Evolutionary conservation across 2,113 vertebrate genomes (phyloP).

Genomic region (Myotis lucifugus): DNA sequence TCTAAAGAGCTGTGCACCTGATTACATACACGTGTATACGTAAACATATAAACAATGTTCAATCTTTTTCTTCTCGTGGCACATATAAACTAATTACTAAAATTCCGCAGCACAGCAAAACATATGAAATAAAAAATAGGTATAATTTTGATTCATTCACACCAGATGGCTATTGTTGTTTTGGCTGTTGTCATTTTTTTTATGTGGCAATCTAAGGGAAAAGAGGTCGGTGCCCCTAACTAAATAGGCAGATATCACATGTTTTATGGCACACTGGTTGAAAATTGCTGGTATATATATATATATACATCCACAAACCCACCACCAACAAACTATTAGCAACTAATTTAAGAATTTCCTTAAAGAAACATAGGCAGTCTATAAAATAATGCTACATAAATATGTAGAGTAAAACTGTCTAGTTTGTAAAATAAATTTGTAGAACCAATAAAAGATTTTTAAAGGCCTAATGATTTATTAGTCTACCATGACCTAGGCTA

Average conservation of each 20-base stretch:
- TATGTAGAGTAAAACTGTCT: fast-evolving
- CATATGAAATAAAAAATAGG: background rate
- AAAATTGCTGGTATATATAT: background rate
- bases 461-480: background rate
- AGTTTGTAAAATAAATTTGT: background rate
- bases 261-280: background rate
- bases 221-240: background rate
- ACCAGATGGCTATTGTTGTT: background rate
- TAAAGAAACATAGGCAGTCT: fast-evolving
- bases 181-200: background rate
- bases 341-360: background rate
- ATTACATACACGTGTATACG: background rate
- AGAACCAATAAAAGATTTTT: background rate
- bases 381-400: background rate
- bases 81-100: background rate
- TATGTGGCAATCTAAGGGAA: background rate
- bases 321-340: background rate
- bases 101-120: background rate
- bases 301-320: background rate
- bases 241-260: background rate
- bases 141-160: background rate
- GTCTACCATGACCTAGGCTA: background rate
- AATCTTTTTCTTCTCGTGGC: background rate
- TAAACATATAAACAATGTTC: background rate
- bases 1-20: background rate